These are phyloP conservation scores for Hydropsyche betteni DNA, from an alignment of 2,888 invertebrate species.

Conservation along the genomic window DNA sequence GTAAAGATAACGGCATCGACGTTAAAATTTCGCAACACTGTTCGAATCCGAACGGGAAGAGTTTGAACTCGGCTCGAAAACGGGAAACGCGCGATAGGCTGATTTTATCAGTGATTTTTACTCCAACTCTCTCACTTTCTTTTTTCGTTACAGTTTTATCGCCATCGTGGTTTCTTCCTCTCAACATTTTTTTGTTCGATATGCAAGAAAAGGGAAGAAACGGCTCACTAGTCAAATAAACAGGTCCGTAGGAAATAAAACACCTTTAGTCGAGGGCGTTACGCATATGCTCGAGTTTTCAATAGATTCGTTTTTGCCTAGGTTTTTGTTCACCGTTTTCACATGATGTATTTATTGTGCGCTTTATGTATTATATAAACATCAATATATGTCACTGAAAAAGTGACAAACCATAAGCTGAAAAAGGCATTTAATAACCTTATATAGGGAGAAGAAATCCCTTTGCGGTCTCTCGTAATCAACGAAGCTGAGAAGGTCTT, in stretches of 20 bases:
- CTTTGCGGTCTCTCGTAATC: not conserved
- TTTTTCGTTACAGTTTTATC: slow-evolving; percentile 1
- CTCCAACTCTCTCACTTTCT: not conserved
- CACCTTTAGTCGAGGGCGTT: slow-evolving; percentile 5
- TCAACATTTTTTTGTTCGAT: not conserved
- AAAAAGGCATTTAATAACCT: slow-evolving; percentile 23
- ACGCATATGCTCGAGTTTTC: slow-evolving; percentile 22
- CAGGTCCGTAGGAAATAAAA: slow-evolving; percentile 24
- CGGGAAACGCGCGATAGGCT: slow-evolving; percentile 7
- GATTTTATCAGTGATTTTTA: slow-evolving; percentile 24
- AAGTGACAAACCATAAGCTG: slow-evolving; percentile 2
- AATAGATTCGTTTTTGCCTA: not conserved
- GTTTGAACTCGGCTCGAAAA: not conserved
- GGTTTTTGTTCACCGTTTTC: not conserved
- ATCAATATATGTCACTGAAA: not conserved
- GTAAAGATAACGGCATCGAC: no score
- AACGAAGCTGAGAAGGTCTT: slow-evolving; percentile 15
- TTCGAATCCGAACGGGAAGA: not conserved
- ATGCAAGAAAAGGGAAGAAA: slow-evolving; percentile 10
- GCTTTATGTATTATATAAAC: not conserved
- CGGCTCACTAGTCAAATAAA: slow-evolving; percentile 18
- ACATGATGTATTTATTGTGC: not conserved
- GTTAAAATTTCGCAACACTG: no score
- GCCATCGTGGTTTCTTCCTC: not conserved
- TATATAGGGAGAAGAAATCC: not conserved